Conservation (phyloP, 2,113 vertebrate genomes). For the Trogon surrucura region DNA sequence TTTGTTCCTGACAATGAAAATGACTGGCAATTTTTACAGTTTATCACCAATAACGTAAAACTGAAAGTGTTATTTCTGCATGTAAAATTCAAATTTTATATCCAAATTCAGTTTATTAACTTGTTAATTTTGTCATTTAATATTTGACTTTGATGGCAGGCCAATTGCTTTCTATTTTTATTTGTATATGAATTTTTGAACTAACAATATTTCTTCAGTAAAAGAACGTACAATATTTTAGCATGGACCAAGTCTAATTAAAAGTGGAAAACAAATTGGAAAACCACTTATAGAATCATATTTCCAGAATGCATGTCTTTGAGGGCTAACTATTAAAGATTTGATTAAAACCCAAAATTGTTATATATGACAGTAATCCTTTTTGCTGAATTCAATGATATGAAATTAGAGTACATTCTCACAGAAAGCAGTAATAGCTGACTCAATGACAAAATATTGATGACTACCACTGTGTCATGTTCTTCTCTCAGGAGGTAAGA, state of each 20-base stretch:
- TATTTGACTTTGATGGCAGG: background rate
- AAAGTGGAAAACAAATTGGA: background rate
- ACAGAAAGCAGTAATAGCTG: background rate
- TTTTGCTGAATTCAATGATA: background rate
- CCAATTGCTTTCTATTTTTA: background rate
- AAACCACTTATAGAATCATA: background rate
- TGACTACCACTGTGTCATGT: background rate
- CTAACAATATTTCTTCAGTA: background rate
- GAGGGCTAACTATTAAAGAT: background rate
- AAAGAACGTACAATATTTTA: background rate
- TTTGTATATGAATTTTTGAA: background rate
- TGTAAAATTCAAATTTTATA: background rate
- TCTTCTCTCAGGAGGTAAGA: background rate
- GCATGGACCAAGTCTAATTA: background rate
- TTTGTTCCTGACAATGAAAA: background rate
- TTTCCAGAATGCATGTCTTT: background rate
- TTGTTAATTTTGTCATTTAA: background rate
- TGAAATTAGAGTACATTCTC: rapidly evolving
- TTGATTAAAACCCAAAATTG: background rate
- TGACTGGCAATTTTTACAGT: background rate
- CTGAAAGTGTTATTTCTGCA: background rate
- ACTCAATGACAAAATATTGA: background rate
- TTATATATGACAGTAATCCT: background rate
- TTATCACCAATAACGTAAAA: background rate
- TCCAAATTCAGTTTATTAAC: background rate